These are phyloP conservation scores for Machaerirhynchus nigripectus DNA, from an alignment of 2,113 vertebrate species.

Conservation along the genomic window DNA sequence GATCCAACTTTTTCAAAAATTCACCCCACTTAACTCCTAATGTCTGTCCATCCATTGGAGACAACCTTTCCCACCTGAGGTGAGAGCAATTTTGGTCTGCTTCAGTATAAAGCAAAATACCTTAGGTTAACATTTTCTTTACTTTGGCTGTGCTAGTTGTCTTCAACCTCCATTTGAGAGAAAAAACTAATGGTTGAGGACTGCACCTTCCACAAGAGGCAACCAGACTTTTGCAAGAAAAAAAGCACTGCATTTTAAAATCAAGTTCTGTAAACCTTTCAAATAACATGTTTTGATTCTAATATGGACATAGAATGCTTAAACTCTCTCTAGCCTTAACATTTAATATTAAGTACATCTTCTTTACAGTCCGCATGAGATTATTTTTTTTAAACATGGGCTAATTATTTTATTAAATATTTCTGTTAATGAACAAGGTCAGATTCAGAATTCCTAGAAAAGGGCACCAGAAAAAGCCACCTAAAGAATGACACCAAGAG, in stretches of 20 bases:
- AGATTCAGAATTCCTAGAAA: not conserved
- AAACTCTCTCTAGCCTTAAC: not conserved
- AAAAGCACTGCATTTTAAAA: not conserved
- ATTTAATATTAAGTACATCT: not conserved
- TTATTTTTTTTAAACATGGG: not conserved
- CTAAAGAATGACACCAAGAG: not conserved
- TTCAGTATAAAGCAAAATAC: not conserved
- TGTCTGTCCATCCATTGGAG: not conserved
- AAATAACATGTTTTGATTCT: not conserved
- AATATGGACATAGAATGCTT: not conserved
- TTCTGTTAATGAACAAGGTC: not conserved
- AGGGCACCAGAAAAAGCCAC: not conserved
- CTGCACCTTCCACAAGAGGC: not conserved
- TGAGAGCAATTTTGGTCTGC: not conserved
- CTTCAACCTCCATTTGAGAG: not conserved
- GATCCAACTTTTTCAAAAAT: not conserved
- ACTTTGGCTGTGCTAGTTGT: not conserved
- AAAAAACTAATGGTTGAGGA: not conserved
- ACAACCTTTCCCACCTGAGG: not conserved
- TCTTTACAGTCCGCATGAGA: not conserved
- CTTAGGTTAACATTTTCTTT: not conserved
- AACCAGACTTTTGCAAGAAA: not conserved
- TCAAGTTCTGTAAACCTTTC: not conserved
- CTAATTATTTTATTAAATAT: not conserved
- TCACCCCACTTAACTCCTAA: not conserved